These are phyloP conservation scores for Proctacanthus coquilletti DNA, from an alignment of 1,140 invertebrate genomes.

Conservation along the genomic window DNA sequence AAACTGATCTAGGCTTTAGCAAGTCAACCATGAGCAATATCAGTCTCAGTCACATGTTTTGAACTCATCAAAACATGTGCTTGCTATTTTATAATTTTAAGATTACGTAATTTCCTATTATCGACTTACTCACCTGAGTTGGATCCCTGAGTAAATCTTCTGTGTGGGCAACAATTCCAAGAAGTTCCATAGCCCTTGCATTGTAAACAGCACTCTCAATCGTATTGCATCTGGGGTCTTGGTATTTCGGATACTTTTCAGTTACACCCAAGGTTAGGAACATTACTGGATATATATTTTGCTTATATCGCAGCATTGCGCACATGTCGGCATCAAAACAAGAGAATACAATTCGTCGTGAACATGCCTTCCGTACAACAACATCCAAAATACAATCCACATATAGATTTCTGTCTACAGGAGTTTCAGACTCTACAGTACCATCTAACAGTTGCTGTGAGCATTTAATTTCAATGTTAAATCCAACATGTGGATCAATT, in stretches of 20 bases:
- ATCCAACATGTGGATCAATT: constrained; percentile 71
- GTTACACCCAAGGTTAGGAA: constrained; percentile 81
- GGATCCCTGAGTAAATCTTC: constrained; percentile 78
- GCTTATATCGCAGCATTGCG: constrained; percentile 78
- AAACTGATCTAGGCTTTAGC: no score
- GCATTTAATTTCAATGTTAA: constrained; percentile 95
- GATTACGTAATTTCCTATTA: no score
- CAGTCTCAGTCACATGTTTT: no score
- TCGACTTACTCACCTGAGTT: constrained; percentile 42
- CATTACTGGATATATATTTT: constrained; percentile 89
- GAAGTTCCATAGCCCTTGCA: constrained; percentile 58
- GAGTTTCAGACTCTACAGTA: constrained; percentile 57
- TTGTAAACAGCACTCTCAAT: constrained; percentile 70
- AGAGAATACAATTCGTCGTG: constrained; percentile 75
- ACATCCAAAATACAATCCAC: constrained; percentile 69
- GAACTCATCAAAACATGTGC: no score
- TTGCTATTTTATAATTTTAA: no score
- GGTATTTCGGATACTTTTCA: constrained; percentile 62
- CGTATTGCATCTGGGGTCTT: constrained; percentile 63
- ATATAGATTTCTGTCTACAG: constrained; percentile 81
- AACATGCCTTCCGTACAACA: constrained; percentile 57
- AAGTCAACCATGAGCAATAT: no score
- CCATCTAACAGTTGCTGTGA: constrained; percentile 75
- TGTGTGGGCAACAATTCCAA: constrained; percentile 83
- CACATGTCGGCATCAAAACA: constrained; percentile 93